phyloP scores from a whole-genome alignment of 2,888 invertebrate species.

The Eurytoma adleriae region DNA sequence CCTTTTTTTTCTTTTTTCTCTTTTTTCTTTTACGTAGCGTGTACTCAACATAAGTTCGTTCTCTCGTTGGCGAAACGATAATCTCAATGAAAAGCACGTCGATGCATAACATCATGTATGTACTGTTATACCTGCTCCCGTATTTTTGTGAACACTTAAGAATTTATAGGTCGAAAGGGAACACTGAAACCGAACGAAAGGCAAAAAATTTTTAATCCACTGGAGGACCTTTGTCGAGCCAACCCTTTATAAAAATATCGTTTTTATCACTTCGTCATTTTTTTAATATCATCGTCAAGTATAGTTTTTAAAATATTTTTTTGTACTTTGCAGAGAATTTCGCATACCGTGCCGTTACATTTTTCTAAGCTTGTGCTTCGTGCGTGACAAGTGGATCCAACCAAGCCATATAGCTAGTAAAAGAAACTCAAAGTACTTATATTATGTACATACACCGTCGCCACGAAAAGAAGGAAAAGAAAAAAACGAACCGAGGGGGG shows the following conservation, averaged over 20 bases:
- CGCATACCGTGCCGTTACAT: no score
- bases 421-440: not conserved
- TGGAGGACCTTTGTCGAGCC: slow-evolving; percentile 7
- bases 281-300: slow-evolving; percentile 14
- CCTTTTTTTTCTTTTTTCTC: slow-evolving; percentile 11
- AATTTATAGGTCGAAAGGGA: not conserved
- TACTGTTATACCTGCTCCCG: not conserved
- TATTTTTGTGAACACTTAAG: not conserved
- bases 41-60: not conserved
- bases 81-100: slow-evolving; percentile 18
- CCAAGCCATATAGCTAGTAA: no score
- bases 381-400: no score
- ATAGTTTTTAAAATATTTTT: slow-evolving; percentile 32
- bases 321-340: slow-evolving; percentile 46
- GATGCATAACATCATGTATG: not conserved
- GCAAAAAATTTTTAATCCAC: not conserved
- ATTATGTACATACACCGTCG: not conserved
- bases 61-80: slow-evolving; percentile 28
- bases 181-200: not conserved
- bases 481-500: not conserved
- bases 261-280: not conserved
- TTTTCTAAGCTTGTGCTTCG: not conserved
- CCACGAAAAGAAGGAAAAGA: not conserved
- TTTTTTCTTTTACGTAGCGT: not conserved
- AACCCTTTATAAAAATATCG: slow-evolving; percentile 47